Evolutionary conservation across 2,797 vertebrate genomes (phyloP).

Genomic region (Sebastes hopkinsi): DNA sequence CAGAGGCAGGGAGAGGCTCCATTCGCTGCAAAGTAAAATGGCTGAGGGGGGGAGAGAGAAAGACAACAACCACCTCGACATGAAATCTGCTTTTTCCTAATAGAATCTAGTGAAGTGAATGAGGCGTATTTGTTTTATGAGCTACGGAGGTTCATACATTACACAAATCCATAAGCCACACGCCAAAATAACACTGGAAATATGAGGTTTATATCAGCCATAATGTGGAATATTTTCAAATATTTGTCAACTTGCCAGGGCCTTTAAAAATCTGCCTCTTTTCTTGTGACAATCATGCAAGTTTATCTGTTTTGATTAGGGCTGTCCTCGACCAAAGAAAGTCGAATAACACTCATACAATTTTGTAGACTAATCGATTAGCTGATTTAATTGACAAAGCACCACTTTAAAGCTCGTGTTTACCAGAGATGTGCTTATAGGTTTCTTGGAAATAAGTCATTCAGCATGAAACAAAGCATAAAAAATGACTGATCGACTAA

Average conservation of each 20-base stretch:
- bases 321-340: background rate
- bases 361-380: too few relatives aligned
- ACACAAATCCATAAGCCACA: background rate
- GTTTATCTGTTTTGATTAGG: background rate
- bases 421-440: too few relatives aligned
- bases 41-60: background rate
- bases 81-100: background rate
- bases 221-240: background rate
- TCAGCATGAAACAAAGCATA: too few relatives aligned
- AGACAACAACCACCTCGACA: background rate
- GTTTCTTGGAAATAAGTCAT: too few relatives aligned
- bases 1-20: background rate
- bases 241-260: background rate
- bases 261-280: background rate
- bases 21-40: slow-evolving; percentile 41
- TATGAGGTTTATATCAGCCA: background rate
- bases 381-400: too few relatives aligned
- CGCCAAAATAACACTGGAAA: background rate
- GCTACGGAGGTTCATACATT: background rate
- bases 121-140: background rate
- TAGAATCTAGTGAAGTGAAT: background rate
- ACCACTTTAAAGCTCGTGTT: too few relatives aligned
- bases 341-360: too few relatives aligned
- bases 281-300: background rate
- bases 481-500: too few relatives aligned